Evolutionary conservation across 2,113 vertebrate genomes (phyloP).

Genomic region (Phyllopteryx taeniolatus): DNA sequence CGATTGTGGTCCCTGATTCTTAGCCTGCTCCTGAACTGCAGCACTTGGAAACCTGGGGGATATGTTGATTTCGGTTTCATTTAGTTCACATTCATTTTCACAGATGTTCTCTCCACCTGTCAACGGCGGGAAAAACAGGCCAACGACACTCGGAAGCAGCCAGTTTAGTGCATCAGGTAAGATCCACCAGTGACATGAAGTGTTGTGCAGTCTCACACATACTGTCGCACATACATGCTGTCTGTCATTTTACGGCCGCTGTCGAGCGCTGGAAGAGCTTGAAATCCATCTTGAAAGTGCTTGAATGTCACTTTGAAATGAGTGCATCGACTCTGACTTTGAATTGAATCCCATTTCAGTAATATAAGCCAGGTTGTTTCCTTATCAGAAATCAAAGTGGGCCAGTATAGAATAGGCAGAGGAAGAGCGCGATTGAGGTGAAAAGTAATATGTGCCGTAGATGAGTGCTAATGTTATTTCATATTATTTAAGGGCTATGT

Average conservation of each 20-base stretch:
- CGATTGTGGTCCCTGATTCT: not conserved
- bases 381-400: not conserved
- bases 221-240: not conserved
- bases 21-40: not conserved
- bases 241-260: not conserved
- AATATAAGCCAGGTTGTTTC: not conserved
- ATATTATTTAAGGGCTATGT: constrained; percentile 11
- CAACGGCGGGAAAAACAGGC: constrained; percentile 93
- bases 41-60: not conserved
- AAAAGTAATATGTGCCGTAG: constrained; percentile 6
- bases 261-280: not conserved
- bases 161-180: constrained; percentile 97
- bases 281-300: not conserved
- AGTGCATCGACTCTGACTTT: not conserved
- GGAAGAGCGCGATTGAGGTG: not conserved
- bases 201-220: not conserved
- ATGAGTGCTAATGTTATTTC: constrained; percentile 35
- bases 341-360: not conserved
- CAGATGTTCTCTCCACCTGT: constrained; percentile 99
- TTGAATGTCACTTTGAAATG: not conserved
- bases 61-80: not conserved
- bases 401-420: not conserved
- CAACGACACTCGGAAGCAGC: constrained; percentile 95
- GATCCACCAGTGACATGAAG: constrained; percentile 37
- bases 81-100: constrained; percentile 39